Percentiles rank a stretch among this genome's conserved stretches.
Conservation (phyloP, 2,113 vertebrate genomes). For the Plotosus lineatus region DNA sequence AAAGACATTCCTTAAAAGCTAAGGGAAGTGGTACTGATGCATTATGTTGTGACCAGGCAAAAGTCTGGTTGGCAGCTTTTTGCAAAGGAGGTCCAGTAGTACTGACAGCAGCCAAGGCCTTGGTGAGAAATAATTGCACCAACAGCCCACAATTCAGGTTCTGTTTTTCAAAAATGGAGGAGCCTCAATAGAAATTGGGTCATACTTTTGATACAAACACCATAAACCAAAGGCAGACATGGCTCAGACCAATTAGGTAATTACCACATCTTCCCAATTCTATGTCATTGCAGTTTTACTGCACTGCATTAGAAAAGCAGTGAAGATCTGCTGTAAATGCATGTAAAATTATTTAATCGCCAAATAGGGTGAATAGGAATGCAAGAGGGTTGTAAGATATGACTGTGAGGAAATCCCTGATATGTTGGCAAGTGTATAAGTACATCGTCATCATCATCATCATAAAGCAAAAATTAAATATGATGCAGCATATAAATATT, state of each 20-base stretch:
- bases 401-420: conserved; percentile 48
- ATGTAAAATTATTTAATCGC: conserved; percentile 50
- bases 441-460: neutral
- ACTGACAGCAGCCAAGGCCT: conserved; percentile 66
- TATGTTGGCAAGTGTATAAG: conserved; percentile 26
- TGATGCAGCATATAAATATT: neutral
- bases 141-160: no score
- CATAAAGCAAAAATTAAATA: neutral
- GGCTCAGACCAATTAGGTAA: conserved; percentile 80
- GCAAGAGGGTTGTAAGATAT: conserved; percentile 38
- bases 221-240: conserved; percentile 78
- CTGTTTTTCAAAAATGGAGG: conserved; percentile 76
- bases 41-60: conserved; percentile 76
- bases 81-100: conserved; percentile 68
- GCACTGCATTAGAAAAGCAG: conserved; percentile 42
- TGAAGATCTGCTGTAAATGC: conserved; percentile 54
- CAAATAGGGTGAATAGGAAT: conserved; percentile 49
- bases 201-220: conserved; percentile 74
- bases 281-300: conserved; percentile 66
- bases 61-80: conserved; percentile 67
- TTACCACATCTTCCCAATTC: conserved; percentile 71
- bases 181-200: conserved; percentile 79
- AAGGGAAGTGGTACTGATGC: conserved; percentile 70
- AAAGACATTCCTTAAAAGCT: conserved; percentile 36
- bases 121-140: no score